A percentile compares a stretch with the other conserved stretches of the same genome.
Conservation (phyloP, 1,140 invertebrate genomes). For the Papilio polyxenes region DNA sequence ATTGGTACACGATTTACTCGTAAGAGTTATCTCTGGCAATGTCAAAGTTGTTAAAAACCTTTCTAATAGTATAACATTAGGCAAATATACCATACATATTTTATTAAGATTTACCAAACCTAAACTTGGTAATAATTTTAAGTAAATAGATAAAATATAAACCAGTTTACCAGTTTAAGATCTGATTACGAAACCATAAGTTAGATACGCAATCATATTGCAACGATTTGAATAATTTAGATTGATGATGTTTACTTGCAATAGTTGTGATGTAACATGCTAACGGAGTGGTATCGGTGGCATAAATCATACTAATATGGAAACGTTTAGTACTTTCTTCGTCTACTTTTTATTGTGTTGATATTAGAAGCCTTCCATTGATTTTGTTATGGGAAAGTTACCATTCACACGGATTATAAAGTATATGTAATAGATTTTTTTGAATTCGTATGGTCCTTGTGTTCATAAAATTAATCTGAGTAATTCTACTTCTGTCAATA, state of each 20-base stretch:
- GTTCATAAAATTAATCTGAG: neutral
- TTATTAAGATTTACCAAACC: neutral
- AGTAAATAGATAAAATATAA: neutral
- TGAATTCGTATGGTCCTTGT: neutral
- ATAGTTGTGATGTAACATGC: neutral
- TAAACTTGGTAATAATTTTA: neutral
- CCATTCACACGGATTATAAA: conserved; percentile 1
- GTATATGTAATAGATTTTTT: neutral
- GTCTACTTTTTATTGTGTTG: neutral
- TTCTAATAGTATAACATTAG: neutral
- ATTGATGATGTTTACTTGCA: conserved; percentile 9
- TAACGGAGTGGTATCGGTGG: neutral
- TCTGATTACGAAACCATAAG: conserved; percentile 1
- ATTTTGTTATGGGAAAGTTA: neutral
- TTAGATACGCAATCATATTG: conserved; percentile 13
- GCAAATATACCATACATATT: neutral
- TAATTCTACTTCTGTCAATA: too few species aligned
- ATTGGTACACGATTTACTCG: too few species aligned
- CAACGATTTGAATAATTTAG: conserved; percentile 19
- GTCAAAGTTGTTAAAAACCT: neutral
- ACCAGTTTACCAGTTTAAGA: conserved; percentile 2
- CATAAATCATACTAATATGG: neutral
- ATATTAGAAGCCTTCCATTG: neutral
- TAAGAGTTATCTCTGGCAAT: neutral
- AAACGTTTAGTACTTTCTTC: neutral